Conservation (phyloP, 2,888 invertebrate species). For the Sphaerophoria taeniata region DNA sequence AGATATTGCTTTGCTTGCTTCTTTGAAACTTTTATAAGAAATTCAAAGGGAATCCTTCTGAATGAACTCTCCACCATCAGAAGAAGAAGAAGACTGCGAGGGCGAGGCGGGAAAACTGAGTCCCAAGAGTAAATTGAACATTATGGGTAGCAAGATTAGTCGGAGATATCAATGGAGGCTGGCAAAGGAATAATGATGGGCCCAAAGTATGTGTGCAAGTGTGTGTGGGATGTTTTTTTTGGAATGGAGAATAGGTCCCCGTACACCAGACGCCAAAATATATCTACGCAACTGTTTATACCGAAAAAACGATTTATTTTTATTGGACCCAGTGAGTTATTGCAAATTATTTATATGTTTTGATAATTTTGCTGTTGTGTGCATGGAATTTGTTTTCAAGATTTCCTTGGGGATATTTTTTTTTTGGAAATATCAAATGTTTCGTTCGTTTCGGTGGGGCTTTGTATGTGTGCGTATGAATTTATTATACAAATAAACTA, state of each 20-base stretch:
- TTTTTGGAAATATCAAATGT: neutral
- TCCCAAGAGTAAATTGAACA: conserved; percentile 74
- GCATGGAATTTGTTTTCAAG: conserved; percentile 52
- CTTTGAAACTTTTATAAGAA: conserved; percentile 74
- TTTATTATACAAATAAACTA: conserved; percentile 15
- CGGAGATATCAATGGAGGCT: conserved; percentile 70
- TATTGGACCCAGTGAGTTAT: conserved; percentile 71
- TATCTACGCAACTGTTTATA: conserved; percentile 68
- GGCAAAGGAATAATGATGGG: conserved; percentile 48
- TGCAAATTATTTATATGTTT: conserved; percentile 75
- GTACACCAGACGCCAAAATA: conserved; percentile 30
- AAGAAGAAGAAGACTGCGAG: neutral
- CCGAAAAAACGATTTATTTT: conserved; percentile 72
- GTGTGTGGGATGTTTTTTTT: too few relatives aligned
- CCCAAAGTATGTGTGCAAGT: neutral
- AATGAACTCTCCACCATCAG: conserved; percentile 30
- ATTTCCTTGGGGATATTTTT: conserved; percentile 49
- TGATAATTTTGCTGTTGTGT: conserved; percentile 71
- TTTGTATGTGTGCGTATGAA: neutral
- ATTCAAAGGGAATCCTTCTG: conserved; percentile 70
- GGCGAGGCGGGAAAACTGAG: conserved; percentile 19
- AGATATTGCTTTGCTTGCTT: conserved; percentile 71
- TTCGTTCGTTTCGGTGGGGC: too few relatives aligned
- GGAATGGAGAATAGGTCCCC: conserved; percentile 50
- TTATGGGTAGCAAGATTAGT: conserved; percentile 73